These are phyloP conservation scores for Campaea margaritaria DNA, from an alignment of 2,888 invertebrate species.

Conservation along the genomic window DNA sequence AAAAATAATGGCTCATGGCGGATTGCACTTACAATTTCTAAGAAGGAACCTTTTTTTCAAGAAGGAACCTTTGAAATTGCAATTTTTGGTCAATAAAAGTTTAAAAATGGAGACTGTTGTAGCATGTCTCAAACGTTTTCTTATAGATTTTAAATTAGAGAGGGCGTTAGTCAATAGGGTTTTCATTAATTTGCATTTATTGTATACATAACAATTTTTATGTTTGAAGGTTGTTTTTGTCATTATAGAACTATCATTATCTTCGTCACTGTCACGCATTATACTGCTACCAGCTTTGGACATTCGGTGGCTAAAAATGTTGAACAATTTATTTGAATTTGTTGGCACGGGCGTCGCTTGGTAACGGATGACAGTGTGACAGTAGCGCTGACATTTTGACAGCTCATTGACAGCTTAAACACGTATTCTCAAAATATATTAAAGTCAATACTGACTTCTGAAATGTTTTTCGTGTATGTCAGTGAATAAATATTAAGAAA, in stretches of 20 bases:
- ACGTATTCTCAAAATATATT: constrained; percentile 51
- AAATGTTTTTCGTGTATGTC: constrained; percentile 48
- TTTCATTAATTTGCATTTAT: too few relatives aligned
- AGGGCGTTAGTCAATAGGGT: too few relatives aligned
- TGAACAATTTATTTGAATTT: constrained; percentile 49
- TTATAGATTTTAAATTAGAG: too few relatives aligned
- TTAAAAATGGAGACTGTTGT: too few relatives aligned
- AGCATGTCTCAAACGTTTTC: too few relatives aligned
- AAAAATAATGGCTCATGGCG: too few relatives aligned
- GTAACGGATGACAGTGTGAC: constrained; percentile 52
- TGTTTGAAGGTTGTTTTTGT: too few relatives aligned
- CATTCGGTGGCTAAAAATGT: constrained; percentile 46
- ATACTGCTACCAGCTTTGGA: constrained; percentile 7
- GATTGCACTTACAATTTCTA: too few relatives aligned
- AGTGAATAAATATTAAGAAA: neutral
- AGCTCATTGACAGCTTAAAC: constrained; percentile 46
- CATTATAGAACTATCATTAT: neutral
- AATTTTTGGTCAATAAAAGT: too few relatives aligned
- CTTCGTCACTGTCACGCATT: constrained; percentile 4
- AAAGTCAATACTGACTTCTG: constrained; percentile 44
- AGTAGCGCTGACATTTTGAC: constrained; percentile 41
- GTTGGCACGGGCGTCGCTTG: constrained; percentile 50
- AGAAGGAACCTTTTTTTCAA: too few relatives aligned
- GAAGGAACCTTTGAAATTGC: too few relatives aligned
- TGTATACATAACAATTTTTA: too few relatives aligned